phyloP scores from a whole-genome alignment of 2,113 vertebrate species.

The Mus spicilegus region DNA sequence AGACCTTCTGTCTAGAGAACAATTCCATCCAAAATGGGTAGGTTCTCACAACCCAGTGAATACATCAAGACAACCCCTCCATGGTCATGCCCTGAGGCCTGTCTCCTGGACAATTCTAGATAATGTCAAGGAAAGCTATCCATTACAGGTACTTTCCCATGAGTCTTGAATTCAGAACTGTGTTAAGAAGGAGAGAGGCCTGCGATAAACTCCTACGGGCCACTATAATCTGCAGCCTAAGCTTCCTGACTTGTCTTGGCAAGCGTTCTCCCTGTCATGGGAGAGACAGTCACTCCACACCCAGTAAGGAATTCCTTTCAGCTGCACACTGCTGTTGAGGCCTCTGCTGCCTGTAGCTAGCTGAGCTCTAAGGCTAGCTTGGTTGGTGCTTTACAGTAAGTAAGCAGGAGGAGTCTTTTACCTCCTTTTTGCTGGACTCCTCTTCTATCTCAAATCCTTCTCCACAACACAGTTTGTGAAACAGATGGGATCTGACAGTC shows the following conservation, averaged over 20 bases:
- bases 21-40: no score
- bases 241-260: neutral
- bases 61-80: neutral
- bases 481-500: neutral
- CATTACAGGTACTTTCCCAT: neutral
- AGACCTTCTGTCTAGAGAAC: neutral
- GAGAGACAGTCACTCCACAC: neutral
- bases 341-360: slow-evolving; percentile 1
- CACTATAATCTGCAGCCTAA: neutral
- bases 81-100: no score
- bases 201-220: neutral
- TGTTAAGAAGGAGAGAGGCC: neutral
- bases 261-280: accelerated
- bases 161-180: neutral
- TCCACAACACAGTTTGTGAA: neutral
- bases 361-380: neutral
- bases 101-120: neutral
- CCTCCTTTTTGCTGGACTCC: neutral
- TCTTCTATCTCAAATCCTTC: neutral
- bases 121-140: no score
- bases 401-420: neutral
- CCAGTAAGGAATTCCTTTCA: neutral
- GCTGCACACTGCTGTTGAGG: neutral
- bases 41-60: neutral
- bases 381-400: neutral